Evolutionary conservation across 2,888 invertebrate genomes (phyloP).

Genomic region (Ormyrus thymus): DNA sequence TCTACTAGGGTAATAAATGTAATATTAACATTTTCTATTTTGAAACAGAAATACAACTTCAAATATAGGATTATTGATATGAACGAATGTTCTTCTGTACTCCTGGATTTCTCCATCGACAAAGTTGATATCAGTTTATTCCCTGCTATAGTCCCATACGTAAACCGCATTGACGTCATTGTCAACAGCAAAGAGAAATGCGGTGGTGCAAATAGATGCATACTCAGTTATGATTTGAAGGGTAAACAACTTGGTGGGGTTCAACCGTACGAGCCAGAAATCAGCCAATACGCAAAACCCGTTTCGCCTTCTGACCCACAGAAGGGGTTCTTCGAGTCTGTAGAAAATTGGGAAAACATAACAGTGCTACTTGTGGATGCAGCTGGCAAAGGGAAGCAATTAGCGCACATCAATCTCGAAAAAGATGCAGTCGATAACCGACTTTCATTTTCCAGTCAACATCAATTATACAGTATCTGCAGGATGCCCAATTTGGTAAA

Average conservation of each 20-base stretch:
- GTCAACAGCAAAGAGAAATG: constrained; percentile 25
- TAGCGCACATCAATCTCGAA: background rate
- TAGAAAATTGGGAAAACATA: background rate
- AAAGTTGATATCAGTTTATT: constrained; percentile 20
- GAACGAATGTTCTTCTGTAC: background rate
- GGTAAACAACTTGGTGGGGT: constrained; percentile 35
- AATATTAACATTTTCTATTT: too few relatives aligned
- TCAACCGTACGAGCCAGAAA: constrained; percentile 7
- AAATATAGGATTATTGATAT: constrained; percentile 24
- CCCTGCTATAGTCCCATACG: constrained; percentile 23
- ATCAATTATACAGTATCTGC: constrained; percentile 26
- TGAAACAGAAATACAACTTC: constrained; percentile 18
- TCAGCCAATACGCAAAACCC: constrained; percentile 23
- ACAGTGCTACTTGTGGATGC: constrained; percentile 20
- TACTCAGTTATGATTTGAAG: constrained; percentile 23
- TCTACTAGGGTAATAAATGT: too few relatives aligned
- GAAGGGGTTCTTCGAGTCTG: constrained; percentile 35
- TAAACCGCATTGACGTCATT: constrained; percentile 14
- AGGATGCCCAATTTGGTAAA: constrained; percentile 21
- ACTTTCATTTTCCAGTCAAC: constrained; percentile 12
- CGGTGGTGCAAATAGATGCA: constrained; percentile 14
- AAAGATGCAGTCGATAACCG: background rate
- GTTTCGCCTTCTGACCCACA: constrained; percentile 1
- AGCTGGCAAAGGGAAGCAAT: constrained; percentile 17
- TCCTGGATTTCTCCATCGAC: constrained; percentile 20